Evolutionary conservation across 2,888 invertebrate genomes (phyloP), one percentile per base, ranked within the genome.

Genomic region (Eustalomyia histrio): DNA sequence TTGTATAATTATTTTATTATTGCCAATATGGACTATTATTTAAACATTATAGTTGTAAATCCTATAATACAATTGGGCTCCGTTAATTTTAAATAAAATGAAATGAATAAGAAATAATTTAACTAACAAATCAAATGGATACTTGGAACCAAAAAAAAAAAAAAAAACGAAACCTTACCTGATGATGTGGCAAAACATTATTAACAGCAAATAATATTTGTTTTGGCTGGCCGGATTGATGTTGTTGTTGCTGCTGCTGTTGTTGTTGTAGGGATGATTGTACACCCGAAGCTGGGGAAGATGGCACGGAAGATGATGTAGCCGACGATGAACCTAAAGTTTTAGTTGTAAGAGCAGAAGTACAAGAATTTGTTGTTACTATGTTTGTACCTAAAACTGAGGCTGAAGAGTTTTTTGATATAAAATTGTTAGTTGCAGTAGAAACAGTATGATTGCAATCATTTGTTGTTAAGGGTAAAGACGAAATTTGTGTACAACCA

Each of bases 191-290:
- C 86, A 89, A 88, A 65, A 84, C 83, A 81, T 86, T 88, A 74
- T 87, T 88, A 17, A 87, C 85, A 68, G 89, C 84, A 81, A 90
- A 89, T 85, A 88, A 88, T 78, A 90, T 86, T 79, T 87, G 87
- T 65, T 88, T 87, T 60, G 86, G 87, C 6, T 87, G 86, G 8
- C 69, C 73, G 14, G 75, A 52, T n/a, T 73, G 64, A 29, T 65
- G 75, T 18, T n/a, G 85, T 83, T 69, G 68, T 80, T 73, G 85
- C 73, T 68, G 84, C 76, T 63, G 85, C 74, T 68, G 84, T 75
- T 63, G 29, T 29, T 29, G 29, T 29, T 29, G 79, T 65, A 52
- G 82, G n/a, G 71, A 61, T 35, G 88, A 84, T 24, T 86, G 84
- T 79, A 85, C 84, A 43, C 86, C 83, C 14, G 85, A 71, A 14